Evolutionary conservation across 64 coral and sea anemone genomes (phyloP).

Genomic region (Stylophora pistillata): DNA sequence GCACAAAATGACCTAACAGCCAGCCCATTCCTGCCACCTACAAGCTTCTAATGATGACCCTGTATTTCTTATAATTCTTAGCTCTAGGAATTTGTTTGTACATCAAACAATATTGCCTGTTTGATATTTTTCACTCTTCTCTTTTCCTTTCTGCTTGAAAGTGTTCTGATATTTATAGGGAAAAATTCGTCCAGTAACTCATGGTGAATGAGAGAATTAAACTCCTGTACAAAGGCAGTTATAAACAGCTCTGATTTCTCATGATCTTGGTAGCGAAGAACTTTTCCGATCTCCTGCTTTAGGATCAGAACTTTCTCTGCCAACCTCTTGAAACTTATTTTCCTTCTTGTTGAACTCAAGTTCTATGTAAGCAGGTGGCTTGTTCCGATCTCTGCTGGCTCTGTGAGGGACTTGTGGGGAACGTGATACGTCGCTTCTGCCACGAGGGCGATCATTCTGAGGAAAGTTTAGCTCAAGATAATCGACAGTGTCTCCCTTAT

Average conservation of each 20-base stretch:
- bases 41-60: too few species aligned
- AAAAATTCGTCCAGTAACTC: not conserved
- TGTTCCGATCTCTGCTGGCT: not conserved
- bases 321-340: not conserved
- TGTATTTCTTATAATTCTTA: too few species aligned
- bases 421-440: constrained; percentile 21
- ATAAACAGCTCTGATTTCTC: not conserved
- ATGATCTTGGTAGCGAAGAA: not conserved
- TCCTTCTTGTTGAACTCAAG: constrained; percentile 61
- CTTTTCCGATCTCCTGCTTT: constrained; percentile 7
- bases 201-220: not conserved
- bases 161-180: too few species aligned
- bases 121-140: too few species aligned
- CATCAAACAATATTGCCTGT: too few species aligned
- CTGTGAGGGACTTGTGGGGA: constrained; percentile 14
- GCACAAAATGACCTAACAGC: too few species aligned
- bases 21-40: too few species aligned
- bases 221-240: not conserved
- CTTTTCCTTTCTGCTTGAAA: too few species aligned
- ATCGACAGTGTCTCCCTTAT: not conserved
- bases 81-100: too few species aligned
- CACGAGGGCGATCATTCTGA: constrained; percentile 13
- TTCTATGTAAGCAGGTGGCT: constrained; percentile 59
- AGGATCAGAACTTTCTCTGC: not conserved
- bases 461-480: constrained; percentile 49